A percentile compares a stretch with the other conserved stretches of the same genome.
Evolutionary conservation across 2,113 vertebrate species (phyloP).

Genomic region (Micronisus gabar): DNA sequence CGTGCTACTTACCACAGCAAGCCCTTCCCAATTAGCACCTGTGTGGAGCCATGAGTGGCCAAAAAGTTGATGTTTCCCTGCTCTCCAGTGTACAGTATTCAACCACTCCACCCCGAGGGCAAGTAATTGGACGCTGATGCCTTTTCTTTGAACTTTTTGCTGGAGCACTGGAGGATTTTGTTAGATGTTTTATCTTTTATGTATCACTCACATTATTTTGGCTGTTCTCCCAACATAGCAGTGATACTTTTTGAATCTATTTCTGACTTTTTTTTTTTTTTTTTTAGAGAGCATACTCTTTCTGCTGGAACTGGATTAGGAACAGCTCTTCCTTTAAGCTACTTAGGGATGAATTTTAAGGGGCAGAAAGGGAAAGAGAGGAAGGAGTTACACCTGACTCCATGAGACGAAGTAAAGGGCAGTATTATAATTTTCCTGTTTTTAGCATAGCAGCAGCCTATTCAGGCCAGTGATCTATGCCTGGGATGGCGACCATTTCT

Average conservation of each 20-base stretch:
- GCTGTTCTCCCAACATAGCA: not conserved
- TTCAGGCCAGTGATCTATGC: not conserved
- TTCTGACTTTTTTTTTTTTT: not conserved
- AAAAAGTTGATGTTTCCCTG: not conserved
- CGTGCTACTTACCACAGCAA: accelerated
- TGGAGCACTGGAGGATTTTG: not conserved
- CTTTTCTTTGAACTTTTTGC: not conserved
- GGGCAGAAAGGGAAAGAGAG: not conserved
- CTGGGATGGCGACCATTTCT: not conserved
- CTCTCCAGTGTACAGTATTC: not conserved
- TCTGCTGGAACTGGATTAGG: not conserved
- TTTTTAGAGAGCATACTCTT: not conserved
- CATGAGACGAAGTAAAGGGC: not conserved
- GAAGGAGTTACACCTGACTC: not conserved
- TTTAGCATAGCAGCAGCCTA: not conserved
- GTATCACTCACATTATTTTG: not conserved
- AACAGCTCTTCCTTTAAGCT: not conserved
- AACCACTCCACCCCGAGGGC: not conserved
- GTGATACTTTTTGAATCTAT: not conserved
- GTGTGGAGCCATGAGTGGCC: not conserved
- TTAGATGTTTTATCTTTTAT: conserved; percentile 14
- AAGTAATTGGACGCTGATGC: not conserved
- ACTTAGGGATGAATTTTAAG: not conserved
- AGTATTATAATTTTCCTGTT: not conserved
- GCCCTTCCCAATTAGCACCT: not conserved